A percentile compares a stretch with the other conserved stretches of the same genome.
These are phyloP conservation scores for Lacerta agilis DNA, from an alignment of 2,797 vertebrate species.

Conservation along the genomic window DNA sequence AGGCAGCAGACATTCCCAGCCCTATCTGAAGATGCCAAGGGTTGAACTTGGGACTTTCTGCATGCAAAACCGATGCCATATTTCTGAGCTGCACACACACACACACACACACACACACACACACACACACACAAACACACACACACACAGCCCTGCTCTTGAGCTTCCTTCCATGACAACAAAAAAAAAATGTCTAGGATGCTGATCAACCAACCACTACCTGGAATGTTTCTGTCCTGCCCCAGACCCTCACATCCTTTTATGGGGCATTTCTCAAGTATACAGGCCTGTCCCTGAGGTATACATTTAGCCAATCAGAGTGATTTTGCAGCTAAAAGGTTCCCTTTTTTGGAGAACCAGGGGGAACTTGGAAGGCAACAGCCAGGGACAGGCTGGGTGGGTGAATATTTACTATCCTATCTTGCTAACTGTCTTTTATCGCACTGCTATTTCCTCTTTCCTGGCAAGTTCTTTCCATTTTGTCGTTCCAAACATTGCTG, in stretches of 20 bases:
- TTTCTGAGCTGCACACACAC: too few species aligned
- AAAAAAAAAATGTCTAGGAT: too few species aligned
- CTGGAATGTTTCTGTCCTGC: neutral
- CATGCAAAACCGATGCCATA: too few species aligned
- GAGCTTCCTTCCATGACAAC: too few species aligned
- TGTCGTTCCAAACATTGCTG: neutral
- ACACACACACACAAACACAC: too few species aligned
- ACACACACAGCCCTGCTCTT: too few species aligned
- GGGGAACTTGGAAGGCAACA: neutral
- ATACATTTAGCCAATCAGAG: slow-evolving; percentile 3
- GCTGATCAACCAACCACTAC: too few species aligned
- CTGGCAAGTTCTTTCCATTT: slow-evolving; percentile 24
- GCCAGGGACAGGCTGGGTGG: neutral
- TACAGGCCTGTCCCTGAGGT: neutral
- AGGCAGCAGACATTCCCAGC: neutral
- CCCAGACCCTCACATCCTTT: neutral
- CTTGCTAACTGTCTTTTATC: neutral
- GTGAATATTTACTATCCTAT: neutral
- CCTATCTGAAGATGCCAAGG: too few species aligned
- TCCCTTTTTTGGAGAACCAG: neutral
- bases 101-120: neutral
- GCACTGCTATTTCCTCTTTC: slow-evolving; percentile 36
- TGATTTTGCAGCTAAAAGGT: slow-evolving; percentile 19
- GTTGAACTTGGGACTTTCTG: too few species aligned
- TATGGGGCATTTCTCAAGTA: neutral